Conservation (phyloP, 1,140 invertebrate genomes). For the Zaprionus camerounensis region DNA sequence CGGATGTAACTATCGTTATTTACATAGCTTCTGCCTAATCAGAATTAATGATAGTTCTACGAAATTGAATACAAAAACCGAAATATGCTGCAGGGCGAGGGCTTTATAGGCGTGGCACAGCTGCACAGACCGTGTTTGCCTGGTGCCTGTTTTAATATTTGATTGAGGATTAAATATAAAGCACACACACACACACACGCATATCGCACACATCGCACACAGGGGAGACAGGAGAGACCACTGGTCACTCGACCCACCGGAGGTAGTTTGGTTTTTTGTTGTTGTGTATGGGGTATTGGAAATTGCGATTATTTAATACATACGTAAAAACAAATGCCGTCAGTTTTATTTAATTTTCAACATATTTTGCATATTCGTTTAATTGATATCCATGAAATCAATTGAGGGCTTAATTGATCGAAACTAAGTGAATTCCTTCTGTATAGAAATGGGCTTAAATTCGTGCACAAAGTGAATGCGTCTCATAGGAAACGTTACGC, state of each 20-base stretch:
- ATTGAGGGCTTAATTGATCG: slow-evolving; percentile 9
- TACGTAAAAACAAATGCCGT: not conserved
- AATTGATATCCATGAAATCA: slow-evolving; percentile 30
- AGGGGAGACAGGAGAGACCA: not conserved
- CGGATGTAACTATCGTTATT: slow-evolving; percentile 23
- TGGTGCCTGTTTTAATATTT: slow-evolving; percentile 26
- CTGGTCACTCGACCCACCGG: not conserved
- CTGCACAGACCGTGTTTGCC: not conserved
- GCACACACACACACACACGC: slow-evolving; percentile 9
- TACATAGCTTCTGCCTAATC: slow-evolving; percentile 34
- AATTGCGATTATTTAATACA: slow-evolving; percentile 8
- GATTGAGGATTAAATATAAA: slow-evolving; percentile 42
- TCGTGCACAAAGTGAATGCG: slow-evolving; percentile 4
- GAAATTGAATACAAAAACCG: not conserved
- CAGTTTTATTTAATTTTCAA: slow-evolving; percentile 12
- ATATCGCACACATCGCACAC: slow-evolving; percentile 7
- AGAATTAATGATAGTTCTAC: slow-evolving; percentile 41
- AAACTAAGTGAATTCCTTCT: not conserved
- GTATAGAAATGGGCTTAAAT: not conserved
- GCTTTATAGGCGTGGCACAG: not conserved
- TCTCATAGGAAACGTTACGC: slow-evolving; percentile 2
- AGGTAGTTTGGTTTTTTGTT: slow-evolving; percentile 20
- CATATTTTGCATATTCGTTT: slow-evolving; percentile 20
- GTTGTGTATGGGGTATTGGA: not conserved
- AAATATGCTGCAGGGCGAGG: not conserved